phyloP scores from a whole-genome alignment of 1,140 invertebrate species.

The Triops cancriformis region DNA sequence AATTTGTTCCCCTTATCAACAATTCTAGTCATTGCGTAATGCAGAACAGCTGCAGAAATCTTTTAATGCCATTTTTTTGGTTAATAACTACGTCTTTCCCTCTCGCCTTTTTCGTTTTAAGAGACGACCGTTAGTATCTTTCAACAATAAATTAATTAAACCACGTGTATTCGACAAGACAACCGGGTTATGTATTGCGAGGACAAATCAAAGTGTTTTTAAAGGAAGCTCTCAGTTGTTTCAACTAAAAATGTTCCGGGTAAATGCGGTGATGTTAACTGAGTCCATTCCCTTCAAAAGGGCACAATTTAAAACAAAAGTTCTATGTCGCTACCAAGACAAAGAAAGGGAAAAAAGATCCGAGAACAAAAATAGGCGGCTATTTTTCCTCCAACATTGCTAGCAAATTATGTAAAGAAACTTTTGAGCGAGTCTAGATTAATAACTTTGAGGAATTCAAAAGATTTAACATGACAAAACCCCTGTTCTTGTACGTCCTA shows the following conservation, averaged over 20 bases:
- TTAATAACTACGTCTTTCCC: too few species aligned
- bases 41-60: too few species aligned
- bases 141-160: neutral
- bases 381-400: neutral
- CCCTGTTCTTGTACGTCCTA: conserved; percentile 3
- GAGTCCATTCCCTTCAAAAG: neutral
- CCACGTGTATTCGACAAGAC: neutral
- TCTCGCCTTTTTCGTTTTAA: too few species aligned
- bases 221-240: neutral
- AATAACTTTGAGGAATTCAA: neutral
- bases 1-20: too few species aligned
- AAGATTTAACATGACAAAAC: neutral
- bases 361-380: neutral
- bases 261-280: neutral
- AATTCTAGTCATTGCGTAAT: too few species aligned
- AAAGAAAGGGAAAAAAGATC: neutral
- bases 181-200: neutral
- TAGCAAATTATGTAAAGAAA: neutral
- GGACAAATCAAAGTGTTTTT: neutral
- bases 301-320: neutral
- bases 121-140: too few species aligned
- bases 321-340: neutral
- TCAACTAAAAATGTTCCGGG: neutral
- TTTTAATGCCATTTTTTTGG: too few species aligned
- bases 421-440: conserved; percentile 2